Percentiles rank a stretch among this genome's conserved stretches.
phyloP scores from a whole-genome alignment of 2,888 invertebrate genomes.

The Argyresthia goedartella region DNA sequence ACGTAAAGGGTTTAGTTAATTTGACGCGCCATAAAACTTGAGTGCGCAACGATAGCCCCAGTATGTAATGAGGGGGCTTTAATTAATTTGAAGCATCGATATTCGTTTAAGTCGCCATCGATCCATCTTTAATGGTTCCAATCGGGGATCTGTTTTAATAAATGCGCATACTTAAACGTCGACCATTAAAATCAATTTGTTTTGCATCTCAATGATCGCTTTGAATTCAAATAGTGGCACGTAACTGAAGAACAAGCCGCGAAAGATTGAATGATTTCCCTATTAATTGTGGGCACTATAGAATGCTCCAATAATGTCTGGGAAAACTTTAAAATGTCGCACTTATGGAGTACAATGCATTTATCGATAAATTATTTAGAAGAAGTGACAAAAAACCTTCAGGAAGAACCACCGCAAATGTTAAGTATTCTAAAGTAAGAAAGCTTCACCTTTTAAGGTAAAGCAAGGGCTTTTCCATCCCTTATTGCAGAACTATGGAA shows the following conservation, averaged over 20 bases:
- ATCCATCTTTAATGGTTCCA: constrained; percentile 28
- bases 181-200: constrained; percentile 39
- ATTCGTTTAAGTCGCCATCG: constrained; percentile 25
- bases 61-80: constrained; percentile 30
- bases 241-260: not conserved
- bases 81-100: constrained; percentile 35
- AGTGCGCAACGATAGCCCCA: constrained; percentile 22
- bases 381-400: no score
- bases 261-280: no score
- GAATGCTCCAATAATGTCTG: no score
- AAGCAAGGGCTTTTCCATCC: no score
- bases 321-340: no score
- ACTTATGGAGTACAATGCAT: no score
- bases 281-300: no score
- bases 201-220: constrained; percentile 25
- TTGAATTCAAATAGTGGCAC: constrained; percentile 16
- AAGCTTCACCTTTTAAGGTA: no score
- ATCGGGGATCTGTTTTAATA: constrained; percentile 30
- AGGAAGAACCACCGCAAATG: no score
- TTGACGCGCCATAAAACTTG: constrained; percentile 23
- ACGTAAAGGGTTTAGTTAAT: constrained; percentile 29
- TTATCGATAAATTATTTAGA: no score
- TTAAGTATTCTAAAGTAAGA: no score
- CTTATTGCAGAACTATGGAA: no score
- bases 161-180: constrained; percentile 38